Base-by-base conservation (phyloP, 2,888 invertebrate genomes). In the Polia nebulosa region DNA sequence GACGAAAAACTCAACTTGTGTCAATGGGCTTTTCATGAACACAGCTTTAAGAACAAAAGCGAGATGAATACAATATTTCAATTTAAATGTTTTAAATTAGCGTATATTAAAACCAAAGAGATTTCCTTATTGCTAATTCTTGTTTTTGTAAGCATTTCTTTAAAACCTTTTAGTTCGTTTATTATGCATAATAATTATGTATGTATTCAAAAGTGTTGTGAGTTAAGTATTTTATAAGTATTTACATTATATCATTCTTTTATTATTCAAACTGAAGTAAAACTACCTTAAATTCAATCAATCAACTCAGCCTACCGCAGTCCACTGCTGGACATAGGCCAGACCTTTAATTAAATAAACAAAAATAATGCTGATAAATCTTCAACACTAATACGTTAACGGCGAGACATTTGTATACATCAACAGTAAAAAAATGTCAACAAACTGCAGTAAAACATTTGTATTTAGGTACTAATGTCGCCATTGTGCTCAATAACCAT, bases 401-500 rank as follows among this genome's bases (percentile, higher is more conserved):
- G n/a, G n/a, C n/a, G n/a, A n/a, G n/a, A n/a, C n/a, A n/a, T 9
- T 3, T 34, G 34, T 34, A 34, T 9, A 1, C 13, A 34, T 34
- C 34, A 32, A 9, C 32, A 3, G 1, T 13, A 36, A 20, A 34
- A 41, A n/a, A 7, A 13, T 17, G 6, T 44, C 17, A 27, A 25
- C 22, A 9, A 53, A 51, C 36, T 17, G 22, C 11, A 22, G 9
- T 11, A 27, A 51, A 9, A 36, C 7, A 55, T n/a, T 67, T 22
- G 0, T 17, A 17, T 11, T 27, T 34, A 1, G 5, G 8, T 27
- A 27, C 3, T 41, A 52, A 49, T 47, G 6, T 36, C n/a, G 1
- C 22, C 44, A 72, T 41, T 57, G 44, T 73, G 11, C 17, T 29
- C 32, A 66, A 57, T 60, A 60, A 60, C 68, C 29, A 57, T 47